Evolutionary conservation across 2,113 vertebrate genomes (phyloP).

Genomic region (Suricata suricatta): DNA sequence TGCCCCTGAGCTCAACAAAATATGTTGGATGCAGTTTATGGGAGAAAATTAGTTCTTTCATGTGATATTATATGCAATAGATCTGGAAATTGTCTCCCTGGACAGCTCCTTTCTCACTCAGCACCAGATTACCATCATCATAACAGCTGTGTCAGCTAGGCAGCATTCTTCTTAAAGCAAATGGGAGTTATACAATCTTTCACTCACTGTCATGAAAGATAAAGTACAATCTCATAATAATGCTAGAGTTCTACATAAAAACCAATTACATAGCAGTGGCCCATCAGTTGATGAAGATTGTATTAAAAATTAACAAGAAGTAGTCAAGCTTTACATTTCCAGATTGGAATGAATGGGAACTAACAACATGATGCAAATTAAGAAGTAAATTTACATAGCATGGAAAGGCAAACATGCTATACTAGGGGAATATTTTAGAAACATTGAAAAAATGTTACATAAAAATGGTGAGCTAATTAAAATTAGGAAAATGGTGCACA

Average conservation of each 20-base stretch:
- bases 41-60: constrained; percentile 55
- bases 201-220: constrained; percentile 47
- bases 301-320: not conserved
- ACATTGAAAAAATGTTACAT: not conserved
- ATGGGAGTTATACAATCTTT: constrained; percentile 39
- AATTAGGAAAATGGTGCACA: not conserved
- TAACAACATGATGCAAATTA: not conserved
- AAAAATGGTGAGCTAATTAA: not conserved
- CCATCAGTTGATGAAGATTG: not conserved
- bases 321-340: not conserved
- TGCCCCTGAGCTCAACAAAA: not conserved
- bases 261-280: not conserved
- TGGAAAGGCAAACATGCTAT: not conserved
- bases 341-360: not conserved
- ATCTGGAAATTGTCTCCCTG: constrained; percentile 51
- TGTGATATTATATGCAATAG: constrained; percentile 18
- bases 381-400: not conserved
- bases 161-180: not conserved
- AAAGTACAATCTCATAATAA: constrained; percentile 36
- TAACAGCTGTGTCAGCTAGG: constrained; percentile 62
- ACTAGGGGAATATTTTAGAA: not conserved
- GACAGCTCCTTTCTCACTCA: constrained; percentile 39
- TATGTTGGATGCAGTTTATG: constrained; percentile 34
- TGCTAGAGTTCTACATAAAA: not conserved
- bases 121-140: constrained; percentile 36